Base-by-base conservation (phyloP, 2,113 vertebrate species). In the Hippolais icterina region DNA sequence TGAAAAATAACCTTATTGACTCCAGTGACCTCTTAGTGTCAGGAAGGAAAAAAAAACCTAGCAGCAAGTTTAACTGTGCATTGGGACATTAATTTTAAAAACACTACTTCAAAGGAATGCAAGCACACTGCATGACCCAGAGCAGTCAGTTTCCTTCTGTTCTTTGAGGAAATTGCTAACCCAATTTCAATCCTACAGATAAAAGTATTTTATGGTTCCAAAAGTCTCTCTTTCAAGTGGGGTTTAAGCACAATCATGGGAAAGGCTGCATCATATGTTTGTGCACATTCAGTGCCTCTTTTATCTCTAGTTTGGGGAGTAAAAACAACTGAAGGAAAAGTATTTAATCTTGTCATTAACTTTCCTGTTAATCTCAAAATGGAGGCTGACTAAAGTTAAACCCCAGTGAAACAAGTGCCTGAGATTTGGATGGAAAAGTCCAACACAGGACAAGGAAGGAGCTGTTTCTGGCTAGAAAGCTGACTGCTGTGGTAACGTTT, bases 11-110 rank as follows among this genome's bases (percentile, higher is more conserved):
- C 87, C 70, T 91, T 46, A 27, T 25, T 94, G 94, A 87, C 91
- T 81, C 83, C n/a, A 82, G 42, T 91, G 84, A 87, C 88, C 90
- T 86, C 35, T 83, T 22, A 41, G 78, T 88, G 75, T 76, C 82
- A 90, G 82, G 39, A 85, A 44, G 10, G 35, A 39, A 11, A 23
- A 63, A 44, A 44, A 39, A 60, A 15, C 14, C 25, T 10, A n/a
- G 23, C 6, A 33, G 56, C 42, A 72, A 84, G 82, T 93, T 83
- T 91, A 85, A 90, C 65, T 78, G 64, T 89, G 81, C 64, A 46
- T 53, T 76, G 70, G 91, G 87, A 93, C 81, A 93, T 95, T 93
- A 97, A 94, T 95, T 95, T 95, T 95, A 93, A 91, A 91, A 95
- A 94, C 91, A 87, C 84, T 79, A 69, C 94, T 95, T 96, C 91